Conservation (phyloP, 30 jellyfish, hydroid and myxozoan species). For the Kudoa iwatai region DNA sequence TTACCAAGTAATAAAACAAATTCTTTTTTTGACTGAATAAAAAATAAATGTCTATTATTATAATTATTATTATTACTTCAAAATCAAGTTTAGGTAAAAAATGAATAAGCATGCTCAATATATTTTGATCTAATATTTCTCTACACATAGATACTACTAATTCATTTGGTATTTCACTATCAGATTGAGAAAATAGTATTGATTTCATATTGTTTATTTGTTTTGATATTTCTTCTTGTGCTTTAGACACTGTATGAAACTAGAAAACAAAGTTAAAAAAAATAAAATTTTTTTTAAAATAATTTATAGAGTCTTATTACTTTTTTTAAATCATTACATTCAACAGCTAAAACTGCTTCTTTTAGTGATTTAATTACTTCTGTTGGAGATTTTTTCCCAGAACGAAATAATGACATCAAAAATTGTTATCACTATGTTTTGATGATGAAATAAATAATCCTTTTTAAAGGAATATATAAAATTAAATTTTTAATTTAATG, state of each 20-base stretch:
- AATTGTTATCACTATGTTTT: neutral
- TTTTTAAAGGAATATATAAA: no score
- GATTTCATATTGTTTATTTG: no score
- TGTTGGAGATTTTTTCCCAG: conserved; percentile 48
- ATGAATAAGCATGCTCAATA: conserved; percentile 5
- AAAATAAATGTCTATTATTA: no score
- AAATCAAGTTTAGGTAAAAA: conserved; percentile 18
- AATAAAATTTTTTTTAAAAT: neutral
- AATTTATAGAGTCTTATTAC: neutral
- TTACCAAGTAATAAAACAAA: no score
- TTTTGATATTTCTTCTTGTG: no score
- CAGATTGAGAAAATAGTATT: conserved; percentile 6
- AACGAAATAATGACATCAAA: conserved; percentile 52
- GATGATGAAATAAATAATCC: no score
- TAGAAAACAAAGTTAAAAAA: neutral
- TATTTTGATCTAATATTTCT: conserved; percentile 11
- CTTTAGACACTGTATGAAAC: no score
- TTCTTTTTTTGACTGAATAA: no score
- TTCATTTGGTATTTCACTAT: conserved; percentile 58
- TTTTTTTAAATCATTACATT: no score
- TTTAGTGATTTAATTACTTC: conserved; percentile 10
- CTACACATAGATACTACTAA: conserved; percentile 38
- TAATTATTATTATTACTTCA: conserved; percentile 10
- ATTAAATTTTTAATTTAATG: no score
- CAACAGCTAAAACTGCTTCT: conserved; percentile 9